A percentile compares a stretch with the other conserved stretches of the same genome.
These are phyloP conservation scores for Acrobasis suavella DNA, from an alignment of 2,888 invertebrate genomes.

Conservation along the genomic window DNA sequence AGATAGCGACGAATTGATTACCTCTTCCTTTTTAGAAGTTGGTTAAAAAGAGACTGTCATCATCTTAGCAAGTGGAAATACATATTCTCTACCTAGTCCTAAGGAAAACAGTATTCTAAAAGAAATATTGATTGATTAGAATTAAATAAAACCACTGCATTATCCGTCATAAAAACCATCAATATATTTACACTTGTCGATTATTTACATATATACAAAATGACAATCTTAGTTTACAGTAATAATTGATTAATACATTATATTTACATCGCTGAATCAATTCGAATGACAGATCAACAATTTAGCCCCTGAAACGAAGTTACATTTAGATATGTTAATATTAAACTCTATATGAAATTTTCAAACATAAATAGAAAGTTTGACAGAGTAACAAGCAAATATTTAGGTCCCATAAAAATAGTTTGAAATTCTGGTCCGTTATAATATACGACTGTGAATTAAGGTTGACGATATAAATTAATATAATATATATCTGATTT, in stretches of 20 bases:
- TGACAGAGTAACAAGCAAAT: constrained; percentile 31
- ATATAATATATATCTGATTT: too few relatives aligned
- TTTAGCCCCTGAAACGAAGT: constrained; percentile 27
- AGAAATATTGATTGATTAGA: too few relatives aligned
- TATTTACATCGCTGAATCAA: constrained; percentile 55
- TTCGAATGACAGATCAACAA: constrained; percentile 29
- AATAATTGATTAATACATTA: constrained; percentile 49
- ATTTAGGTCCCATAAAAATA: constrained; percentile 43
- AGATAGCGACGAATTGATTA: too few relatives aligned
- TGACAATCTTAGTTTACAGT: constrained; percentile 43
- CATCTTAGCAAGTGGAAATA: too few relatives aligned
- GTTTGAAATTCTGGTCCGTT: constrained; percentile 31
- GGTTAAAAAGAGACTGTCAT: too few relatives aligned
- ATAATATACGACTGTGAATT: constrained; percentile 4
- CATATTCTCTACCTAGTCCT: too few relatives aligned
- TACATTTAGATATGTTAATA: constrained; percentile 52
- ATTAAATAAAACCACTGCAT: constrained; percentile 52
- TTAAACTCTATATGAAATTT: constrained; percentile 37
- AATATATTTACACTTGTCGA: constrained; percentile 72
- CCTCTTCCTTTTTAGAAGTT: too few relatives aligned
- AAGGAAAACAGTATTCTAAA: too few relatives aligned
- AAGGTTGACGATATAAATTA: background rate
- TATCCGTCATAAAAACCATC: constrained; percentile 80
- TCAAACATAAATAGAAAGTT: constrained; percentile 21
- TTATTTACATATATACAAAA: constrained; percentile 74